Evolutionary conservation across 1,140 invertebrate species (phyloP), one percentile per base, ranked within the genome.

Genomic region (Hestina assimilis): DNA sequence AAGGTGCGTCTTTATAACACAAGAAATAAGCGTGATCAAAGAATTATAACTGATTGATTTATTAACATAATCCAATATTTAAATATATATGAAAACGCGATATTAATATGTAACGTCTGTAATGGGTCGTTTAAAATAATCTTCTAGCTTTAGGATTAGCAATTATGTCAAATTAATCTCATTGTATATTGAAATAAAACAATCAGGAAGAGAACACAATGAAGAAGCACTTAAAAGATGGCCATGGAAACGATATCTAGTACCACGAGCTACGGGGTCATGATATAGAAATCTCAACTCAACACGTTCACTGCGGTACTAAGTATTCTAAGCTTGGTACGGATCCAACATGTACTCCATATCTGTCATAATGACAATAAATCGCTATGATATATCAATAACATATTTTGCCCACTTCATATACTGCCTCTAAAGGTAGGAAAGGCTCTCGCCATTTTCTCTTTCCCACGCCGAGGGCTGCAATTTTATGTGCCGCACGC

Each of bases 221-320:
- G 64, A 69, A 71, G 72, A 72, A 71, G 52, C 73, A 75, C 72
- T 78, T 78, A 70, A 72, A 67, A 64, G 52, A 65, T 56, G 74
- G 59, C 72, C 73, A 35, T 73, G 61, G 59, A 66, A 67, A 69
- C 56, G 33, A 64, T 65, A 70, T 68, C 63, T 69, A 38, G 54
- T 59, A 41, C 26, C 61, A 67, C 58, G 57, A 55, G 59, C 57
- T 45, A 59, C 52, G 46, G 59, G 57, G 45, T 57, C 61, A 54
- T 46, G 46, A 60, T 62, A 54, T 40, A 38, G 26, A 38, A 23
- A 54, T 21, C 33, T 24, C 40, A 9, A 42, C 20, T 42, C n/a
- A n/a, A n/a, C n/a, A n/a, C n/a, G n/a, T n/a, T n/a, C n/a, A n/a
- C n/a, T n/a, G n/a, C n/a, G n/a, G n/a, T n/a, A n/a, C n/a, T n/a